These are phyloP conservation scores for Gandaritis pyraliata DNA, from an alignment of 2,888 invertebrate genomes.

Conservation along the genomic window DNA sequence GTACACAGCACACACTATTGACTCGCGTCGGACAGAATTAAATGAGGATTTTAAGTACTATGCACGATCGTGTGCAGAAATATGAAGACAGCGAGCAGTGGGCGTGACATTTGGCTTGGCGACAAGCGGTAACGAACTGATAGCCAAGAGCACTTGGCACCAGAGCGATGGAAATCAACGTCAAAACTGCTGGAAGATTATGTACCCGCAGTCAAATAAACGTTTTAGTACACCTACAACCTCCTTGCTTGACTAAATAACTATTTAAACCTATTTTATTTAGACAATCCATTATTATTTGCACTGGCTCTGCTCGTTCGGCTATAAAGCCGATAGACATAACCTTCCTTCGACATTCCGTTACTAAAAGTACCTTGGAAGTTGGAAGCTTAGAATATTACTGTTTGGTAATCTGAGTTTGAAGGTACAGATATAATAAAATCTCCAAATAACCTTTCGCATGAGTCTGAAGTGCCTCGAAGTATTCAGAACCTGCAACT, in stretches of 20 bases:
- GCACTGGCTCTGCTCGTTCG: no score
- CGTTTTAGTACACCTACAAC: slow-evolving; percentile 1
- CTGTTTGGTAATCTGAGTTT: no score
- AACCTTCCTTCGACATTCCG: no score
- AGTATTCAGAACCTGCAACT: not conserved
- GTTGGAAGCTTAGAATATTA: no score
- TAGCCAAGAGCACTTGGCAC: slow-evolving; percentile 60
- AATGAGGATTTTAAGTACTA: slow-evolving; percentile 44
- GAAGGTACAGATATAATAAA: no score
- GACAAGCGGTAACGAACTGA: slow-evolving; percentile 50
- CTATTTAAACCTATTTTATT: not conserved
- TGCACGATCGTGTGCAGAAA: slow-evolving; percentile 37
- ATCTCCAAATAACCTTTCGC: not conserved
- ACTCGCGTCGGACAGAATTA: slow-evolving; percentile 41
- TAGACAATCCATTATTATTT: not conserved
- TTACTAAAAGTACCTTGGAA: no score
- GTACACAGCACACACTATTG: slow-evolving; percentile 49
- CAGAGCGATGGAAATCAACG: slow-evolving; percentile 45
- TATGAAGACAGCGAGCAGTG: slow-evolving; percentile 46
- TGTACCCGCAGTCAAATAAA: slow-evolving; percentile 22
- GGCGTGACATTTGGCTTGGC: slow-evolving; percentile 55
- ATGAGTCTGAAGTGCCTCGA: not conserved
- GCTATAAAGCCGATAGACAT: no score
- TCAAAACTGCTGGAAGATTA: slow-evolving; percentile 44
- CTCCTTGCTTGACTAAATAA: not conserved